Evolutionary conservation across 1,140 invertebrate species (phyloP).

Genomic region (Aphelinus certus): DNA sequence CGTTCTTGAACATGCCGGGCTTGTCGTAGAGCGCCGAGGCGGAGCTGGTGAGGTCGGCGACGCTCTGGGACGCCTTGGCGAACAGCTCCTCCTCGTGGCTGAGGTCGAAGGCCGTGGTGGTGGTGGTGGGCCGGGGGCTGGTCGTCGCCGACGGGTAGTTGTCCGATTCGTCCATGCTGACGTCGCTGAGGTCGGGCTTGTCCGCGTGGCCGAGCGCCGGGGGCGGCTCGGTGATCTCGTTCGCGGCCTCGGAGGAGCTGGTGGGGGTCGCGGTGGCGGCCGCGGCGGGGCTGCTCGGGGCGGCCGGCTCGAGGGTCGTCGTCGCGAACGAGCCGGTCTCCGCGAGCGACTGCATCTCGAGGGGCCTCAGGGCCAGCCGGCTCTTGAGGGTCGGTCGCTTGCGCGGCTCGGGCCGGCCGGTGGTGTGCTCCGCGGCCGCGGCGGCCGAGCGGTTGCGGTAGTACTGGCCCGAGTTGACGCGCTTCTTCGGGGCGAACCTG

Average conservation of each 20-base stretch:
- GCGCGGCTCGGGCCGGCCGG: conserved; percentile 51
- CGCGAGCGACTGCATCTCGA: conserved; percentile 44
- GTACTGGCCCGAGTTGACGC: conserved; percentile 52
- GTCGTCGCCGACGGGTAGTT: not conserved
- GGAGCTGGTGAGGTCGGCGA: conserved; percentile 66
- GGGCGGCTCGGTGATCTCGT: conserved; percentile 25
- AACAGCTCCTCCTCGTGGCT: conserved; percentile 58
- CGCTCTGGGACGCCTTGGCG: conserved; percentile 62
- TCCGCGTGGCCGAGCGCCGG: not conserved
- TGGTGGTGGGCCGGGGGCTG: conserved; percentile 16
- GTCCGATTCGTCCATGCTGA: conserved; percentile 28
- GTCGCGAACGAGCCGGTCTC: conserved; percentile 35
- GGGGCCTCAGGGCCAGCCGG: not conserved
- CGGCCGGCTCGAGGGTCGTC: conserved; percentile 8
- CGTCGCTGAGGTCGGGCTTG: conserved; percentile 24
- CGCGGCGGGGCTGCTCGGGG: not conserved
- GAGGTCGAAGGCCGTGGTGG: conserved; percentile 42
- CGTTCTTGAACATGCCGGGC: conserved; percentile 62
- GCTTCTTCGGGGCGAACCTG: conserved; percentile 57
- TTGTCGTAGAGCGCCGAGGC: conserved; percentile 64
- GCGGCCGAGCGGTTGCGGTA: conserved; percentile 48
- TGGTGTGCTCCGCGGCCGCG: conserved; percentile 34
- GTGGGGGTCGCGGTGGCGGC: not conserved
- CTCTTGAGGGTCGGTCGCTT: conserved; percentile 49
- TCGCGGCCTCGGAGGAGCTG: conserved; percentile 17